phyloP scores from a whole-genome alignment of 2,113 vertebrate genomes.

The Catagonus wagneri region DNA sequence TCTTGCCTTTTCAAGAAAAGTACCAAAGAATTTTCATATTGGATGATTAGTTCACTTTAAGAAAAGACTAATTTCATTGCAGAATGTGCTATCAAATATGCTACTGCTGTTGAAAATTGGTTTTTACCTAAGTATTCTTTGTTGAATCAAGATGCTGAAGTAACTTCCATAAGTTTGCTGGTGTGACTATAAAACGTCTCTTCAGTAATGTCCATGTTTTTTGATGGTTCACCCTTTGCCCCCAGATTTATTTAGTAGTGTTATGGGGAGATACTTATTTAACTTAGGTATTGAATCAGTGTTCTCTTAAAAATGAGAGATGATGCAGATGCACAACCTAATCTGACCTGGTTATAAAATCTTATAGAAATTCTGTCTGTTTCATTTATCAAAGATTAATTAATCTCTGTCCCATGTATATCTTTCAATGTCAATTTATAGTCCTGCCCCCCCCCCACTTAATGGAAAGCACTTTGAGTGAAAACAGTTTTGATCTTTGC shows the following conservation, averaged over 20 bases:
- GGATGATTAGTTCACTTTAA: background rate
- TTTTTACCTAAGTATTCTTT: background rate
- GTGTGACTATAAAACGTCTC: background rate
- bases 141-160: background rate
- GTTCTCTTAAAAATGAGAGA: background rate
- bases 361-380: background rate
- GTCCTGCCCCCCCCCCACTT: background rate
- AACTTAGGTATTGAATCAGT: background rate
- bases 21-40: background rate
- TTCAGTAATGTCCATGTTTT: background rate
- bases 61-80: background rate
- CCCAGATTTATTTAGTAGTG: background rate
- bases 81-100: background rate
- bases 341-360: slow-evolving; percentile 33
- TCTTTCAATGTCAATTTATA: background rate
- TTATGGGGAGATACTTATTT: background rate
- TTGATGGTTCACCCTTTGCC: background rate
- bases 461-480: background rate
- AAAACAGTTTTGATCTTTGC: background rate
- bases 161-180: background rate
- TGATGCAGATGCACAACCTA: background rate
- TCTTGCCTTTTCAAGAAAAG: background rate
- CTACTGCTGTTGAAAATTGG: background rate
- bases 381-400: slow-evolving; percentile 11
- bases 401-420: background rate